A percentile compares a stretch with the other conserved stretches of the same genome.
Conservation (phyloP, 2,888 invertebrate genomes). For the Chrysotoxum bicinctum region DNA sequence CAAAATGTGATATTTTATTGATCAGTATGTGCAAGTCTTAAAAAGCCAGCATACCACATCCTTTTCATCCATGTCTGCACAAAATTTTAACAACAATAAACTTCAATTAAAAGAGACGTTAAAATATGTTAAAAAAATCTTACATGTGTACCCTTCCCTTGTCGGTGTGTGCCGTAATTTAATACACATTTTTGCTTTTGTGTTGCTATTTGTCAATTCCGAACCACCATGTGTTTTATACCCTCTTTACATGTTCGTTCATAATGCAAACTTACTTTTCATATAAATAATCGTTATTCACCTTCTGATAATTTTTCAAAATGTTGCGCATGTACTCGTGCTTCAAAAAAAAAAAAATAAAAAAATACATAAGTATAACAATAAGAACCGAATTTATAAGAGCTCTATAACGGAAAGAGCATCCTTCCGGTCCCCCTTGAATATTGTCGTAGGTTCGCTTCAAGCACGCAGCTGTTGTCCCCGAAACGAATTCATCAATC, state of each 20-base stretch:
- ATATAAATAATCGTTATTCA: neutral
- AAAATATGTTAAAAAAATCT: conserved; percentile 10
- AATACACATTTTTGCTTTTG: conserved; percentile 1
- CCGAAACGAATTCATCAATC: neutral
- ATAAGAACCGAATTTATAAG: conserved; percentile 8
- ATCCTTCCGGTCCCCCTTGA: conserved; percentile 59
- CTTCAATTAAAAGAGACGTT: conserved; percentile 31
- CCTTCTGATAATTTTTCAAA: conserved; percentile 23
- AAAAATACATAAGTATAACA: too few species aligned
- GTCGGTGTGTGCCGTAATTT: neutral
- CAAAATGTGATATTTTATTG: too few species aligned
- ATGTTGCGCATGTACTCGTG: conserved; percentile 27
- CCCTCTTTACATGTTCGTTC: neutral
- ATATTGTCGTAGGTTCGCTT: conserved; percentile 10
- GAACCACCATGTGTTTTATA: neutral
- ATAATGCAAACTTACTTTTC: neutral
- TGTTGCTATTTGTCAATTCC: neutral
- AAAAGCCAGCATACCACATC: too few species aligned
- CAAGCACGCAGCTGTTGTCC: conserved; percentile 31
- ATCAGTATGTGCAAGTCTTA: too few species aligned
- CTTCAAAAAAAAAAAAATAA: neutral
- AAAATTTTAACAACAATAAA: conserved; percentile 16
- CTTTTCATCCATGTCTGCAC: neutral
- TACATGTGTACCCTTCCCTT: neutral
- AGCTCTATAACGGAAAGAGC: conserved; percentile 40